These are phyloP conservation scores for Halocaridina rubra DNA, from an alignment of 2,888 invertebrate genomes.

Conservation along the genomic window DNA sequence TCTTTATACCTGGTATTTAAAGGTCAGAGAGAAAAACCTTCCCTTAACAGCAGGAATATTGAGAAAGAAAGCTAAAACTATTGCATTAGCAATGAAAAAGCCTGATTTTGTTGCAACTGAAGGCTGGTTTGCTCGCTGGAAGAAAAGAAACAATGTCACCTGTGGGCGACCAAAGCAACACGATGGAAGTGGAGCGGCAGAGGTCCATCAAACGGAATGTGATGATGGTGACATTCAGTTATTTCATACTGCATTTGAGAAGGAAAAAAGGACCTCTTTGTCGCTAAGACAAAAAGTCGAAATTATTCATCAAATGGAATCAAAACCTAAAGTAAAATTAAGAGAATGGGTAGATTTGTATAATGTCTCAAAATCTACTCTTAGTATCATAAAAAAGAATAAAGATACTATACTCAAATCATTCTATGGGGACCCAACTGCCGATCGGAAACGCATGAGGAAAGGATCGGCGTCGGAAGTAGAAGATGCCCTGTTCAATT, in stretches of 20 bases:
- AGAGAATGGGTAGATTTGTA: constrained; percentile 31
- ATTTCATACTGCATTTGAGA: constrained; percentile 27
- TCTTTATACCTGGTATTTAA: constrained; percentile 20
- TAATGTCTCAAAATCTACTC: constrained; percentile 25
- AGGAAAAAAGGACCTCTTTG: constrained; percentile 16
- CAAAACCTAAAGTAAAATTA: constrained; percentile 27
- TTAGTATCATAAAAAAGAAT: constrained; percentile 29
- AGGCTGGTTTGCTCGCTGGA: constrained; percentile 34
- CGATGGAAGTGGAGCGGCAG: constrained; percentile 20
- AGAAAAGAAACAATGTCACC: constrained; percentile 27
- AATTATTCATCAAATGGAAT: constrained; percentile 31
- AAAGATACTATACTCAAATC: constrained; percentile 30
- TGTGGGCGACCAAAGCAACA: constrained; percentile 30
- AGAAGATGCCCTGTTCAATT: constrained; percentile 25
- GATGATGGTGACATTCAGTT: constrained; percentile 31
- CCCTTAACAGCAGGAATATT: constrained; percentile 27
- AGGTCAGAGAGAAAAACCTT: constrained; percentile 26
- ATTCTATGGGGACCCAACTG: constrained; percentile 33
- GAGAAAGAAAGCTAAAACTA: constrained; percentile 30
- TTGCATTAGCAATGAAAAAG: constrained; percentile 10
- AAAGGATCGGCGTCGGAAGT: constrained; percentile 32
- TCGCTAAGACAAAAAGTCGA: constrained; percentile 30
- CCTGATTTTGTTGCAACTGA: constrained; percentile 31
- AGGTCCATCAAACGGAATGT: constrained; percentile 21
- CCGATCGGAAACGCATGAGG: constrained; percentile 30